phyloP scores from a whole-genome alignment of 2,888 invertebrate species.

The Eucera pruinosa region DNA sequence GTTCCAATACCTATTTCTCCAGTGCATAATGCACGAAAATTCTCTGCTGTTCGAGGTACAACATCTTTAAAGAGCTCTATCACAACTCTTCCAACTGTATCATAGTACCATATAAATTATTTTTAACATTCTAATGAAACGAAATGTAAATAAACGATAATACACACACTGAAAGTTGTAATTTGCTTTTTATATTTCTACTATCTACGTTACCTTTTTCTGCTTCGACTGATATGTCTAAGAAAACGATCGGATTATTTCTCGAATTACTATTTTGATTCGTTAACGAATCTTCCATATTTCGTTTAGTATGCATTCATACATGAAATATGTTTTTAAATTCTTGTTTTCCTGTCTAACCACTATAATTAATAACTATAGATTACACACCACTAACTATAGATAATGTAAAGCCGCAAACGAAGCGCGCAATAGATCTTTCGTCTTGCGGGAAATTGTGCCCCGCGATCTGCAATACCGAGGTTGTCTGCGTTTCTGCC shows the following conservation, averaged over 20 bases:
- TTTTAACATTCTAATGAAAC: slow-evolving; percentile 16
- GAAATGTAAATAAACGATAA: slow-evolving; percentile 13
- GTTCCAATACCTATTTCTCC: slow-evolving; percentile 93
- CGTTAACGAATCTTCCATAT: slow-evolving; percentile 70
- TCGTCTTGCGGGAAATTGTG: too few species aligned
- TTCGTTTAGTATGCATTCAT: slow-evolving; percentile 29
- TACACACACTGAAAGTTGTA: slow-evolving; percentile 3
- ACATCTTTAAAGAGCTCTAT: slow-evolving; percentile 94
- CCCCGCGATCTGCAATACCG: too few species aligned
- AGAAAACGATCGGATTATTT: slow-evolving; percentile 88
- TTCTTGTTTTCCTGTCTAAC: slow-evolving; percentile 14
- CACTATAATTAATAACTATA: too few species aligned
- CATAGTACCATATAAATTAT: slow-evolving; percentile 45
- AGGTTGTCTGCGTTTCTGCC: too few species aligned
- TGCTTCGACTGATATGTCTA: slow-evolving; percentile 89
- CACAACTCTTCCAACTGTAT: slow-evolving; percentile 91
- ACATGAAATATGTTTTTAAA: slow-evolving; percentile 17
- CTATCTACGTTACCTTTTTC: slow-evolving; percentile 87
- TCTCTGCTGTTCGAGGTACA: slow-evolving; percentile 95
- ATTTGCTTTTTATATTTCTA: not conserved
- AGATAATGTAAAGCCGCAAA: too few species aligned
- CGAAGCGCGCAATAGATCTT: too few species aligned
- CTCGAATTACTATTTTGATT: slow-evolving; percentile 51
- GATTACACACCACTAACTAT: too few species aligned
- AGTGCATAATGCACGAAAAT: slow-evolving; percentile 96